Conservation (phyloP, 1,140 invertebrate genomes). For the Caenorhabditis tropicalis region DNA sequence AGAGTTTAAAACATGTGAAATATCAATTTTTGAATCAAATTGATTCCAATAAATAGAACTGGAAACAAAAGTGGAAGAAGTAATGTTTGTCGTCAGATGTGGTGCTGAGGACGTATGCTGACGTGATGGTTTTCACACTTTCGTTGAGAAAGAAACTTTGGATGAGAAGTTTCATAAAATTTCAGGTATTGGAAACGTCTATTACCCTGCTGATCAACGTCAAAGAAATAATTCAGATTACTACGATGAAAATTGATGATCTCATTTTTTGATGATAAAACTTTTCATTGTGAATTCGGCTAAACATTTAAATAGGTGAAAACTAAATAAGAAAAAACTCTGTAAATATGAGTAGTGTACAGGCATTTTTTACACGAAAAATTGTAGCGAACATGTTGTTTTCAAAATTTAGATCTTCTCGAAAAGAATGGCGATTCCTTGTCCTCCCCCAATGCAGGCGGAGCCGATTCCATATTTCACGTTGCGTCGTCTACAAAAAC, state of each 20-base stretch:
- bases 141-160: neutral
- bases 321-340: too few relatives aligned
- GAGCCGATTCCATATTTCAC: slow-evolving; percentile 83
- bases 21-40: too few relatives aligned
- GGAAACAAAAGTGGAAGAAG: neutral
- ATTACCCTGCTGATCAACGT: too few relatives aligned
- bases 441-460: slow-evolving; percentile 97
- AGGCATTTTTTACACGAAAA: neutral
- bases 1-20: too few relatives aligned
- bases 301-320: too few relatives aligned
- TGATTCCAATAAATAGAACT: neutral
- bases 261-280: too few relatives aligned
- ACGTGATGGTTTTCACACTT: neutral
- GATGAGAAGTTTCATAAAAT: too few relatives aligned
- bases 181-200: too few relatives aligned
- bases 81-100: neutral
- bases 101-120: neutral
- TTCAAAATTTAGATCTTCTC: slow-evolving; percentile 75
- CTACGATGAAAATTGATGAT: too few relatives aligned
- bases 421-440: slow-evolving; percentile 91
- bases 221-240: too few relatives aligned
- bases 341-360: too few relatives aligned
- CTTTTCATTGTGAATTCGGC: too few relatives aligned
- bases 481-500: slow-evolving; percentile 80
- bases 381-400: neutral